Evolutionary conservation across 2,888 invertebrate genomes (phyloP).

Genomic region (Thera obeliscata): DNA sequence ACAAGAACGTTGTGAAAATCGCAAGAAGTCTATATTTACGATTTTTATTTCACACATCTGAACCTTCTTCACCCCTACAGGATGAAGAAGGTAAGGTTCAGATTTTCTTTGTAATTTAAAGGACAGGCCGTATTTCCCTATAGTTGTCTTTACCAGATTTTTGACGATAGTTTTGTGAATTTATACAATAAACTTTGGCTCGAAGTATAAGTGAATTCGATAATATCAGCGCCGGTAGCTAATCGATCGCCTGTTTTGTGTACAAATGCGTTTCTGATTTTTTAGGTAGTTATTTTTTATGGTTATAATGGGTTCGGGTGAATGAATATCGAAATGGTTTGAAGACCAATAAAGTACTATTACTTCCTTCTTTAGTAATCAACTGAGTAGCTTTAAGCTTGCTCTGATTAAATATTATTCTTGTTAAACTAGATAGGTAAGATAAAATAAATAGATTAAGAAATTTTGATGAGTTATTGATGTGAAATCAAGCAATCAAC

Average conservation of each 20-base stretch:
- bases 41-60: too few relatives aligned
- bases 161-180: too few relatives aligned
- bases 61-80: too few relatives aligned
- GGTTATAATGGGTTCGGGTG: constrained; percentile 31
- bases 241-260: constrained; percentile 3
- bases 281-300: constrained; percentile 34
- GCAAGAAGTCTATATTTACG: too few relatives aligned
- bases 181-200: too few relatives aligned
- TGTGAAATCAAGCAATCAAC: background rate
- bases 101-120: too few relatives aligned
- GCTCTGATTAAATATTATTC: constrained; percentile 28
- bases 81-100: too few relatives aligned
- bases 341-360: constrained; percentile 34
- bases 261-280: constrained; percentile 14
- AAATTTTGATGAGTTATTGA: background rate
- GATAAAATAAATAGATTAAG: constrained; percentile 14
- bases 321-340: constrained; percentile 33
- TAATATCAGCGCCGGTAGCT: background rate
- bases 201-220: background rate
- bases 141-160: too few relatives aligned
- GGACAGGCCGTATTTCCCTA: too few relatives aligned
- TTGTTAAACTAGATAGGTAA: constrained; percentile 17
- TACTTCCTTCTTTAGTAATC: constrained; percentile 34
- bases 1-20: too few relatives aligned
- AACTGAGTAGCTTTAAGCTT: constrained; percentile 19